Evolutionary conservation across 2,888 invertebrate genomes (phyloP).

Genomic region (Harmothoe impar): DNA sequence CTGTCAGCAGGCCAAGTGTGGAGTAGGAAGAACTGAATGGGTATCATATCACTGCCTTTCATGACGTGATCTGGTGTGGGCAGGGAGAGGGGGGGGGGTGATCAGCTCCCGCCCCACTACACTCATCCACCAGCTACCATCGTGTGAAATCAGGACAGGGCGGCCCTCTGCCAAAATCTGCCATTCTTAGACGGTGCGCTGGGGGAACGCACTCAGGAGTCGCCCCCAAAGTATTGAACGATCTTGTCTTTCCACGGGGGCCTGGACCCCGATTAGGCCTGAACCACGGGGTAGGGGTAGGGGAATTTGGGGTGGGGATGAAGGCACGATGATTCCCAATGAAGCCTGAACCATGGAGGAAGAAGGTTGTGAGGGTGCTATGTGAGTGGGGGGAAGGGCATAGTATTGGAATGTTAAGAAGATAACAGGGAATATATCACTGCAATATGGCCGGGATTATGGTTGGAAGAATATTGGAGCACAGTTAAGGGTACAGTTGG

Average conservation of each 20-base stretch:
- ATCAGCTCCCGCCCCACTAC: background rate
- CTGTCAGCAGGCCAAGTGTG: constrained; percentile 15
- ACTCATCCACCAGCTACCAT: background rate
- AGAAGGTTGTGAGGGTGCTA: background rate
- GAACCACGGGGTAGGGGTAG: background rate
- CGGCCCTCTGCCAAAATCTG: constrained; percentile 26
- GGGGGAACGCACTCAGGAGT: background rate
- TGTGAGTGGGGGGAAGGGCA: background rate
- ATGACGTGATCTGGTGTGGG: background rate
- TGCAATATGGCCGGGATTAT: too few relatives aligned
- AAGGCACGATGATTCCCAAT: background rate
- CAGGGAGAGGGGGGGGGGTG: background rate
- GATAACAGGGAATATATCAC: too few relatives aligned
- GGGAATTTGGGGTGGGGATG: constrained; percentile 14
- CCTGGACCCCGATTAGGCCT: background rate
- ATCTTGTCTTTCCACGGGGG: constrained; percentile 1
- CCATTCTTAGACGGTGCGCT: background rate
- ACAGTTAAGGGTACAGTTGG: background rate
- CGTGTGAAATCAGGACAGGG: constrained; percentile 28
- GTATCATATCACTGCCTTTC: background rate
- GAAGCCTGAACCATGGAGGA: background rate
- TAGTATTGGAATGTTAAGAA: background rate
- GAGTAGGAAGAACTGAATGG: constrained; percentile 16
- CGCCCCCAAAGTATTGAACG: constrained; percentile 6
- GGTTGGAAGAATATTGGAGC: background rate